Evolutionary conservation across 2,888 invertebrate genomes (phyloP).

Genomic region (Chaetoderma sp.): DNA sequence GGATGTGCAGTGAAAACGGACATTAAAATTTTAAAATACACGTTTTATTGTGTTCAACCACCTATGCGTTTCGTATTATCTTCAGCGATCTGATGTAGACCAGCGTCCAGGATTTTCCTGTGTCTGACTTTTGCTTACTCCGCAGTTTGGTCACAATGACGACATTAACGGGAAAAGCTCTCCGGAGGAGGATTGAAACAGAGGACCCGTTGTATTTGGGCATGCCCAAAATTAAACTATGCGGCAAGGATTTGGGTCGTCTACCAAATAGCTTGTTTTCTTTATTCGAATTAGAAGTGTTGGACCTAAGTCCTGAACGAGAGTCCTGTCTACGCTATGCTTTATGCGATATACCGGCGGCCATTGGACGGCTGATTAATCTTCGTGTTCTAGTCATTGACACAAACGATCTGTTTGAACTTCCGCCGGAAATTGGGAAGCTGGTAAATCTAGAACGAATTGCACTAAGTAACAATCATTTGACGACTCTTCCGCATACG

Average conservation of each 20-base stretch:
- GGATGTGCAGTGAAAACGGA: too few relatives aligned
- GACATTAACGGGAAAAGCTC: constrained; percentile 20
- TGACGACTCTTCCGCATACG: constrained; percentile 53
- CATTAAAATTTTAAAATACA: too few relatives aligned
- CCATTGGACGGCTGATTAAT: constrained; percentile 61
- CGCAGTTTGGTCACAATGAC: too few relatives aligned
- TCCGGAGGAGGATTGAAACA: constrained; percentile 57
- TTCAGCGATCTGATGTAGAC: too few relatives aligned
- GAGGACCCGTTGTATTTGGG: constrained; percentile 59
- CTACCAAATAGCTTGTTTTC: constrained; percentile 60
- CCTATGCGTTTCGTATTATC: too few relatives aligned
- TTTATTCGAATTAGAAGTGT: constrained; percentile 63
- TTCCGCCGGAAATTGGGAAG: constrained; percentile 61
- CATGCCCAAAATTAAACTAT: constrained; percentile 59
- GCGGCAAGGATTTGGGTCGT: constrained; percentile 60
- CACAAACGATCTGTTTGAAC: constrained; percentile 60
- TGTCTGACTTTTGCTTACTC: too few relatives aligned
- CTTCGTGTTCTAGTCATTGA: constrained; percentile 63
- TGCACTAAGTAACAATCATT: constrained; percentile 65
- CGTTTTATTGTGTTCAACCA: too few relatives aligned
- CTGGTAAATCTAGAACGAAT: constrained; percentile 63
- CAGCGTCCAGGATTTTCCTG: too few relatives aligned
- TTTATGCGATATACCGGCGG: constrained; percentile 55
- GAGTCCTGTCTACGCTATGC: constrained; percentile 65
- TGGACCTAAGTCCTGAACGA: constrained; percentile 67